phyloP scores from a whole-genome alignment of 2,113 vertebrate species.

The Amblyopsis rosae region DNA sequence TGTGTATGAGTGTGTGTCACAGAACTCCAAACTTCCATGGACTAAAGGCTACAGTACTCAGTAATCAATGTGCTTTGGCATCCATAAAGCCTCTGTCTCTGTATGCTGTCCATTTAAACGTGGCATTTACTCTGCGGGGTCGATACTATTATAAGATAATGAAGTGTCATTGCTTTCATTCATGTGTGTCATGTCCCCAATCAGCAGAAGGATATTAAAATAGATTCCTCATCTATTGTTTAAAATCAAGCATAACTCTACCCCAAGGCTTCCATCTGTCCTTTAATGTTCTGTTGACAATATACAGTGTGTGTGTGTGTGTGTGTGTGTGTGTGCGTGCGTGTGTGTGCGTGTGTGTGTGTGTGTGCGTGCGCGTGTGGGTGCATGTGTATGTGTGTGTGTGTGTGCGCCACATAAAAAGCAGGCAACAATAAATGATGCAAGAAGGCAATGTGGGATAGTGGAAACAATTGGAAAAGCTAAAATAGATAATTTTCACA shows the following conservation, averaged over 20 bases:
- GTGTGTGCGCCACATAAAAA: slow-evolving; percentile 18
- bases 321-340: background rate
- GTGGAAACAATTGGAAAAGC: slow-evolving; percentile 4
- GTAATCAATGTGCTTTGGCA: slow-evolving; percentile 39
- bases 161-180: slow-evolving; percentile 53
- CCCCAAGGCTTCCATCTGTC: slow-evolving; percentile 50
- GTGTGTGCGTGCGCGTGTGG: background rate
- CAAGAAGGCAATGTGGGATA: slow-evolving; percentile 20
- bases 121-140: slow-evolving; percentile 48
- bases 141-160: slow-evolving; percentile 50
- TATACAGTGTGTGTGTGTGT: background rate
- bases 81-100: slow-evolving; percentile 44
- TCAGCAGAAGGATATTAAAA: slow-evolving; percentile 31
- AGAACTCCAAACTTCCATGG: slow-evolving; percentile 7
- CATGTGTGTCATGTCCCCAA: slow-evolving; percentile 35
- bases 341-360: slow-evolving; percentile 4
- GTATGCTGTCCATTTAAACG: slow-evolving; percentile 41
- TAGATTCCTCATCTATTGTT: slow-evolving; percentile 44
- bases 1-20: background rate
- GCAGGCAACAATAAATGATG: slow-evolving; percentile 21
- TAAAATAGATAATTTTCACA: slow-evolving; percentile 19
- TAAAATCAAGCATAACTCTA: slow-evolving; percentile 39
- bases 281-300: slow-evolving; percentile 25
- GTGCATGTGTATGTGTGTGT: background rate
- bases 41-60: slow-evolving; percentile 23